Conservation (phyloP, 2,797 vertebrate species). For the Anguilla pacifica region DNA sequence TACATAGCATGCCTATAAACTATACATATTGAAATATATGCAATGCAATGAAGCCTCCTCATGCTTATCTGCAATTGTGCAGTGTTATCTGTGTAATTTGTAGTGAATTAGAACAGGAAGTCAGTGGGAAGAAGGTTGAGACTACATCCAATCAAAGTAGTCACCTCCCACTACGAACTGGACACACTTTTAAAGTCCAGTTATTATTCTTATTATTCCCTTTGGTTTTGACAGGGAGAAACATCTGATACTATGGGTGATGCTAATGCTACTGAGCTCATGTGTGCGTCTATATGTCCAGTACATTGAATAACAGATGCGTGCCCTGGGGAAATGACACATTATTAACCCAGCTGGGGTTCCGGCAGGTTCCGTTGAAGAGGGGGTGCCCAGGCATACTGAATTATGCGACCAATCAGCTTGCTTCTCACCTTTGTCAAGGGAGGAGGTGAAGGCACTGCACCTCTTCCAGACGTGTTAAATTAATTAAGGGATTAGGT, state of each 20-base stretch:
- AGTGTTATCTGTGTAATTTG: background rate
- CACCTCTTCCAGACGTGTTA: conserved; percentile 81
- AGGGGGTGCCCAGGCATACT: conserved; percentile 1
- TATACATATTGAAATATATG: background rate
- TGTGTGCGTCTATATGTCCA: background rate
- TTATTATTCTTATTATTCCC: background rate
- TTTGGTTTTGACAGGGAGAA: background rate
- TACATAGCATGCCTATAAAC: background rate
- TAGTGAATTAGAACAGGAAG: background rate
- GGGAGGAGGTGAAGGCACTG: conserved; percentile 63
- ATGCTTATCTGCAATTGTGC: background rate
- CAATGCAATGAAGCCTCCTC: background rate
- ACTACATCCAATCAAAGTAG: background rate
- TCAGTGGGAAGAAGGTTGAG: background rate
- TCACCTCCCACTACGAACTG: background rate
- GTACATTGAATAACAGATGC: background rate
- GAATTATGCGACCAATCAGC: background rate
- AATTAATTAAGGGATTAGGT: conserved; percentile 72
- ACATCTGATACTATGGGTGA: background rate
- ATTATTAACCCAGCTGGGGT: background rate
- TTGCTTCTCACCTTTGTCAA: background rate
- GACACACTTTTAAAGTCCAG: background rate
- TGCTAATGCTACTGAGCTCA: background rate
- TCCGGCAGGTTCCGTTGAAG: background rate
- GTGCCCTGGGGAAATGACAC: background rate